Evolutionary conservation across 2,113 vertebrate genomes (phyloP).

Genomic region (Thamnaconus septentrionalis): DNA sequence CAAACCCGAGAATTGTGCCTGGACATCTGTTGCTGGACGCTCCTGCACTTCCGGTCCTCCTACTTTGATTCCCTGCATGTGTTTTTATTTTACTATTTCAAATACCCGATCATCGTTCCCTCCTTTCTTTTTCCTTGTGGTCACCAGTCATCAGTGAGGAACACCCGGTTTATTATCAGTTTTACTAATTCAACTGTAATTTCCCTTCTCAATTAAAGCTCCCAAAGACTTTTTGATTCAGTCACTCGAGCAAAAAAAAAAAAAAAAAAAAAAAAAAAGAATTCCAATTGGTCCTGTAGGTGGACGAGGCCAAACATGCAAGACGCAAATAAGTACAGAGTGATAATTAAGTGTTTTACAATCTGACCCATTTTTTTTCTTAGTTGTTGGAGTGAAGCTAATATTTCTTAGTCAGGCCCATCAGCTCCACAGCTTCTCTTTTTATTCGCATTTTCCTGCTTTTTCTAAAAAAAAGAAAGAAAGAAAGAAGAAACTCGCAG

Average conservation of each 20-base stretch:
- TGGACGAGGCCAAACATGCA: slow-evolving; percentile 21
- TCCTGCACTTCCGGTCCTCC: slow-evolving; percentile 51
- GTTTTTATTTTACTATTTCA: not conserved
- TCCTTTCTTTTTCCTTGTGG: not conserved
- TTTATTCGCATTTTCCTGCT: slow-evolving; percentile 38
- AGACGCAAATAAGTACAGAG: slow-evolving; percentile 4
- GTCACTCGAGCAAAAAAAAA: not conserved
- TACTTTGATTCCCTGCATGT: not conserved
- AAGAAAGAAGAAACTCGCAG: slow-evolving; percentile 7
- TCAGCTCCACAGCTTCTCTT: slow-evolving; percentile 16
- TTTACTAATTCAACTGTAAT: too few species aligned
- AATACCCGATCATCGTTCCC: not conserved
- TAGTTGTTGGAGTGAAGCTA: slow-evolving; percentile 45
- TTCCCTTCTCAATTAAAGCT: not conserved
- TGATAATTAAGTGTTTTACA: slow-evolving; percentile 43
- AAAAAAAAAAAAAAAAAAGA: slow-evolving; percentile 13
- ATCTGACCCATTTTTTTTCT: slow-evolving; percentile 24
- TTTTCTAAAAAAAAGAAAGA: not conserved
- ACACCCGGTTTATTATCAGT: too few species aligned
- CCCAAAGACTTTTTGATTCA: not conserved
- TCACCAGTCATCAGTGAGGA: too few species aligned
- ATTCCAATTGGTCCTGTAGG: slow-evolving; percentile 2
- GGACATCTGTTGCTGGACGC: slow-evolving; percentile 97
- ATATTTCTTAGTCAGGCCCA: slow-evolving; percentile 25
- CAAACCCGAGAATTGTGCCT: slow-evolving; percentile 96